Percentiles rank a stretch among this genome's conserved stretches.
phyloP scores from a whole-genome alignment of 2,797 vertebrate species.

The Telmatherina bonti region DNA sequence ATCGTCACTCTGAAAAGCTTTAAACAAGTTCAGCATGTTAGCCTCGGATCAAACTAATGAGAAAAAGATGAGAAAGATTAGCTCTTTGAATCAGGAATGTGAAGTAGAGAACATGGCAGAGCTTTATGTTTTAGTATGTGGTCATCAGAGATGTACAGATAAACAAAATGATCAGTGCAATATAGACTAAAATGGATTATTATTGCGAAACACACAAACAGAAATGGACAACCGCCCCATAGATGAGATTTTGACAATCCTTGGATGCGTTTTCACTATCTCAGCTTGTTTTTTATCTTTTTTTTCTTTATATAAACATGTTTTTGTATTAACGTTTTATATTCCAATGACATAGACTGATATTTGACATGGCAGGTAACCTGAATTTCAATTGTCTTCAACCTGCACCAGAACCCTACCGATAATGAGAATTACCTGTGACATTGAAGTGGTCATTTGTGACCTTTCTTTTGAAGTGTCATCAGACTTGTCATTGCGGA shows the following conservation, averaged over 20 bases:
- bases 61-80: constrained; percentile 62
- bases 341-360: constrained; percentile 11
- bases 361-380: constrained; percentile 14
- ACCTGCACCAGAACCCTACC: constrained; percentile 29
- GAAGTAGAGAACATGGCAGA: constrained; percentile 53
- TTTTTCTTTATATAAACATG: neutral
- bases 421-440: constrained; percentile 55
- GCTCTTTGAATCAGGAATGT: constrained; percentile 55
- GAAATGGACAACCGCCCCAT: neutral
- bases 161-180: constrained; percentile 56
- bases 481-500: constrained; percentile 64
- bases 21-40: constrained; percentile 77
- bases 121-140: constrained; percentile 60
- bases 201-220: constrained; percentile 30
- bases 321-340: constrained; percentile 1
- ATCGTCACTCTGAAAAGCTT: constrained; percentile 64
- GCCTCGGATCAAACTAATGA: constrained; percentile 57
- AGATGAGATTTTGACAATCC: neutral
- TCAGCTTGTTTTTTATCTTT: neutral
- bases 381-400: constrained; percentile 17
- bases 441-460: constrained; percentile 62
- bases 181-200: constrained; percentile 31
- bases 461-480: constrained; percentile 74
- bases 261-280: neutral
- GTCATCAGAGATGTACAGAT: constrained; percentile 51